Percentiles rank a stretch among this genome's conserved stretches.
phyloP scores from a whole-genome alignment of 1,140 invertebrate species.

The Agrypnia vestita region DNA sequence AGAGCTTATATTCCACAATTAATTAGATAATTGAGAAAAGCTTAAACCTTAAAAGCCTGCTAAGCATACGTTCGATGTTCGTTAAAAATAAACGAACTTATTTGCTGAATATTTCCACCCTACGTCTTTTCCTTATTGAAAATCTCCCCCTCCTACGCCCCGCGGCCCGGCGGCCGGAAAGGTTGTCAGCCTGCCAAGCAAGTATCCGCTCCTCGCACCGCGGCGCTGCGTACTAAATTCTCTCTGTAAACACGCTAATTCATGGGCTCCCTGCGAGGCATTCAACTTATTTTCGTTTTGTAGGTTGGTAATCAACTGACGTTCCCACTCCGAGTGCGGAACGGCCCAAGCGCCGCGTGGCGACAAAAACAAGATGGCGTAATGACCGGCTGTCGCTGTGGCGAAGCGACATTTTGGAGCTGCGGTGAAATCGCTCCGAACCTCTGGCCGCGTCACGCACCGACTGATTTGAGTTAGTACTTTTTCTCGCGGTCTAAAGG shows the following conservation, averaged over 20 bases:
- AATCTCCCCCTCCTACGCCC: neutral
- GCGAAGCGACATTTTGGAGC: conserved; percentile 7
- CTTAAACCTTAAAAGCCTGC: no score
- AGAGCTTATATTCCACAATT: no score
- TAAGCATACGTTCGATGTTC: no score
- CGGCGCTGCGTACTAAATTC: conserved; percentile 5
- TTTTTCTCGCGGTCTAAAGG: conserved; percentile 32
- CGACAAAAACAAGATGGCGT: neutral
- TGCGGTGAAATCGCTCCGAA: neutral
- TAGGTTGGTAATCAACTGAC: conserved; percentile 44
- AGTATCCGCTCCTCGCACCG: conserved; percentile 33
- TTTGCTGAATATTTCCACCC: conserved; percentile 6
- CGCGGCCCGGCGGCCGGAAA: conserved; percentile 17
- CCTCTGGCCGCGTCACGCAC: conserved; percentile 9
- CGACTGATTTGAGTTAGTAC: conserved; percentile 41
- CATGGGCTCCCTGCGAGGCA: conserved; percentile 23
- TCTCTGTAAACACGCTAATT: conserved; percentile 26
- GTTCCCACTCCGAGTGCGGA: neutral
- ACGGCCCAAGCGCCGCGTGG: conserved; percentile 12
- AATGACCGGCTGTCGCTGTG: conserved; percentile 3
- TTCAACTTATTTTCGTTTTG: conserved; percentile 53
- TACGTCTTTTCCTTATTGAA: conserved; percentile 22
- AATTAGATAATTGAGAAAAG: no score
- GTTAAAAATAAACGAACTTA: no score
- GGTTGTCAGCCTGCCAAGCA: conserved; percentile 39